These are phyloP conservation scores for Lithosia quadra DNA, from an alignment of 2,888 invertebrate species.

Conservation along the genomic window DNA sequence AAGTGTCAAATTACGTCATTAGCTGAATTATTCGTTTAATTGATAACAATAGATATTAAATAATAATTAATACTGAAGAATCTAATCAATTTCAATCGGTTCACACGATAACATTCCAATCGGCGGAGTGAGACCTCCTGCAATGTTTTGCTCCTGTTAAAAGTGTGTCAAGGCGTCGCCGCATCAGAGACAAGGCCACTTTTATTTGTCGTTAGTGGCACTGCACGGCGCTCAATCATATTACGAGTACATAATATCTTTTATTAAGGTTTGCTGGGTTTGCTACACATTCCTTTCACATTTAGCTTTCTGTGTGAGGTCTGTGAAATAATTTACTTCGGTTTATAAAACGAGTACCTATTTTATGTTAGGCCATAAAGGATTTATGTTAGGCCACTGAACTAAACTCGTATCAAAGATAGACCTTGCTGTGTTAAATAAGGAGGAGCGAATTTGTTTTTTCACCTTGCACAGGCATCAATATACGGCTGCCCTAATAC, in stretches of 20 bases:
- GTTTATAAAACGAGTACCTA: not conserved
- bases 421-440: too few relatives aligned
- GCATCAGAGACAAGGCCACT: constrained; percentile 38
- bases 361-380: too few relatives aligned
- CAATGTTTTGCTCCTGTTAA: constrained; percentile 45
- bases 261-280: constrained; percentile 10
- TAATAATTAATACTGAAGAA: constrained; percentile 3
- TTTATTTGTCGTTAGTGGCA: constrained; percentile 29
- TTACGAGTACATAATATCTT: too few relatives aligned
- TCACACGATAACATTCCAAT: constrained; percentile 43
- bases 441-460: too few relatives aligned
- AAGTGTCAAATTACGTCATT: not conserved
- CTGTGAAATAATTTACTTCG: too few relatives aligned
- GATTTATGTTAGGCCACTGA: too few relatives aligned
- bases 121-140: constrained; percentile 36
- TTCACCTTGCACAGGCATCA: too few relatives aligned
- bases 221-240: not conserved
- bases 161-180: constrained; percentile 47
- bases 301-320: not conserved
- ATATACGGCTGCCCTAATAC: too few relatives aligned
- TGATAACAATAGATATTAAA: not conserved
- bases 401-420: too few relatives aligned
- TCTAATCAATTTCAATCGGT: constrained; percentile 33
- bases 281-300: not conserved
- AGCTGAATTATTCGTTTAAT: not conserved